These are phyloP conservation scores for Toxotes lorentzi DNA, from an alignment of 2,797 vertebrate species.

Conservation along the genomic window DNA sequence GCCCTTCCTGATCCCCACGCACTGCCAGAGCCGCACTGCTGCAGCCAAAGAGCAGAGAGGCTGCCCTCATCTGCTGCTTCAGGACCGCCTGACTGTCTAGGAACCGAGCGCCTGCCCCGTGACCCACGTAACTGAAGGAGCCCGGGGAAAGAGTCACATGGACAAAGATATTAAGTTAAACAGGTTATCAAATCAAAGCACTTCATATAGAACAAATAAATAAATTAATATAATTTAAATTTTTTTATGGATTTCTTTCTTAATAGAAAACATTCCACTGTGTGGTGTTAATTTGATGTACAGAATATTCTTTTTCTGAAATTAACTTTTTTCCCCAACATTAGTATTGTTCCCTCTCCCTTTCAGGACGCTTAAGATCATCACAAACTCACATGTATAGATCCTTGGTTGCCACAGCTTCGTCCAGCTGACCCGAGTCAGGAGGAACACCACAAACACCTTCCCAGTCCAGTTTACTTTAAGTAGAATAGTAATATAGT, in stretches of 20 bases:
- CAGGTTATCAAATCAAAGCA: background rate
- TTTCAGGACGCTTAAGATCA: background rate
- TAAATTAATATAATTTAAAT: too few species aligned
- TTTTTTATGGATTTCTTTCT: too few species aligned
- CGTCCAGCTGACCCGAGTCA: conserved; percentile 83
- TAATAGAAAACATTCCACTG: too few species aligned
- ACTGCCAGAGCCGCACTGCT: conserved; percentile 92
- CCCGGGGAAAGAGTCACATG: background rate
- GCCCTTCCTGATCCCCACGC: conserved; percentile 89
- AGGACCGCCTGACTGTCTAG: conserved; percentile 87
- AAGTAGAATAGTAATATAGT: conserved; percentile 21
- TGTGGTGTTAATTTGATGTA: too few species aligned
- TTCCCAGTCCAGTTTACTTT: conserved; percentile 88
- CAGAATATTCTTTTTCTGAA: too few species aligned
- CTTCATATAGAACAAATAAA: too few species aligned
- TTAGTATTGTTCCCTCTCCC: too few species aligned
- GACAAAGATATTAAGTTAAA: background rate
- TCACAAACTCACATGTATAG: conserved; percentile 92
- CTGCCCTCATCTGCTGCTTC: conserved; percentile 86
- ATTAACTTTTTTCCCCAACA: too few species aligned
- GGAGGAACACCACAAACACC: conserved; percentile 90
- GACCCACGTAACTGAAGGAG: conserved; percentile 90
- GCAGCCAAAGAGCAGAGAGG: conserved; percentile 92
- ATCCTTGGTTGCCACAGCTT: conserved; percentile 88
- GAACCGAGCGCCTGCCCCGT: conserved; percentile 91